Evolutionary conservation across 2,888 invertebrate species (phyloP).

Genomic region (Oxytorus armatus): DNA sequence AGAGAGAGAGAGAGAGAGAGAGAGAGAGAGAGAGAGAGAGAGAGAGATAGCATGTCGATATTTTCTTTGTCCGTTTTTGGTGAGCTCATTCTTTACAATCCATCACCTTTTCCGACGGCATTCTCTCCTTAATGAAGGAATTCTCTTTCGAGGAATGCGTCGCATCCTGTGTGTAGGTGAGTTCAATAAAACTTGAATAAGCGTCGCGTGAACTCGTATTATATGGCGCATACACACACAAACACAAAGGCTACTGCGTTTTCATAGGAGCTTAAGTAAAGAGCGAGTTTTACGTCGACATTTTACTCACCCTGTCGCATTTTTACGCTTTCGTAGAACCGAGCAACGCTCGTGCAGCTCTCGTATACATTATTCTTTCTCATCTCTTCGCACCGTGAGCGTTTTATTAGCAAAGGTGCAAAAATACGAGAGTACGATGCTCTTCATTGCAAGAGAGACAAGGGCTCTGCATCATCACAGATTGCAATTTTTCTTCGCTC

Average conservation of each 20-base stretch:
- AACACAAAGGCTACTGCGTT: neutral
- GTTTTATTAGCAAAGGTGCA: conserved; percentile 6
- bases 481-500: conserved; percentile 17
- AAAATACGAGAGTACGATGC: neutral
- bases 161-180: conserved; percentile 32
- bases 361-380: neutral
- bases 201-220: conserved; percentile 2
- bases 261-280: conserved; percentile 40
- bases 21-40: too few relatives aligned
- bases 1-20: too few relatives aligned
- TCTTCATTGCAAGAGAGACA: conserved; percentile 1
- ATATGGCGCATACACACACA: conserved; percentile 12
- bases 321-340: conserved; percentile 60
- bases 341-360: conserved; percentile 11
- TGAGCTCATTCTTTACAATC: conserved; percentile 46
- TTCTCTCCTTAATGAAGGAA: conserved; percentile 51
- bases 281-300: conserved; percentile 53
- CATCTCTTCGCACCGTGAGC: conserved; percentile 7
- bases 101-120: conserved; percentile 47
- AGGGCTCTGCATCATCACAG: conserved; percentile 17
- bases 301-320: conserved; percentile 54
- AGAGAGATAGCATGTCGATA: conserved; percentile 30
- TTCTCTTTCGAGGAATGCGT: conserved; percentile 44
- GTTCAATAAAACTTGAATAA: conserved; percentile 37
- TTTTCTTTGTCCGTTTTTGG: conserved; percentile 31